phyloP scores from a whole-genome alignment of 2,888 invertebrate species.

The Euzophera pinguis region DNA sequence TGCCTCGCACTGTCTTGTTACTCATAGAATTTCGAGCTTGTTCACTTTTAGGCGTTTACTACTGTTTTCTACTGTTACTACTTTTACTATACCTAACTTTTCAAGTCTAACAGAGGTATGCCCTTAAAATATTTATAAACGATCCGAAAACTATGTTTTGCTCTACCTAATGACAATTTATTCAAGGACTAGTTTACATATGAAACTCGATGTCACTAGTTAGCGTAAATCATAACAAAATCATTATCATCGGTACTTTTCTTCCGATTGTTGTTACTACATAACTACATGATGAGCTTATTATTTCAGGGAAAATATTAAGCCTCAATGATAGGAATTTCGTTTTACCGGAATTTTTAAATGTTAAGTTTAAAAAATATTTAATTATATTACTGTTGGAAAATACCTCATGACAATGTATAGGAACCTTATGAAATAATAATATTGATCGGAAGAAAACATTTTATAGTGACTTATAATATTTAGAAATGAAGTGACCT shows the following conservation, averaged over 20 bases:
- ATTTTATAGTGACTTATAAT: constrained; percentile 65
- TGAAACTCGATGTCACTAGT: constrained; percentile 9
- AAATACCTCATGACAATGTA: constrained; percentile 64
- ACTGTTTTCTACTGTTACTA: constrained; percentile 56
- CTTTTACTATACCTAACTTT: constrained; percentile 46
- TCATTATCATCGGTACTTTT: constrained; percentile 17
- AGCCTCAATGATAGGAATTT: constrained; percentile 42
- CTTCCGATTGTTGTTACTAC: constrained; percentile 20
- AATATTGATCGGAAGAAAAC: constrained; percentile 48
- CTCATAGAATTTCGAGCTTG: constrained; percentile 69
- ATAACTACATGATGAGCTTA: constrained; percentile 58
- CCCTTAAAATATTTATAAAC: constrained; percentile 11
- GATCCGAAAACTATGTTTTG: not conserved
- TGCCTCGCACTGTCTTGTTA: constrained; percentile 37
- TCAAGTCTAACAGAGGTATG: constrained; percentile 21
- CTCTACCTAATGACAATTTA: not conserved
- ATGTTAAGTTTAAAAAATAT: constrained; percentile 48
- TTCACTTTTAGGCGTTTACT: constrained; percentile 66
- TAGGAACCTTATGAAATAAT: constrained; percentile 41
- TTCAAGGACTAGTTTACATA: not conserved
- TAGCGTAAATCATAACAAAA: constrained; percentile 14
- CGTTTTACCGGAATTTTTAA: constrained; percentile 39
- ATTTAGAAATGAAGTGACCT: constrained; percentile 76
- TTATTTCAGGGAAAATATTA: constrained; percentile 62
- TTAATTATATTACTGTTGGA: constrained; percentile 47